Percentiles rank a stretch among this genome's conserved stretches.
These are phyloP conservation scores for Taxidea taxus DNA, from an alignment of 2,113 vertebrate genomes.

Conservation along the genomic window DNA sequence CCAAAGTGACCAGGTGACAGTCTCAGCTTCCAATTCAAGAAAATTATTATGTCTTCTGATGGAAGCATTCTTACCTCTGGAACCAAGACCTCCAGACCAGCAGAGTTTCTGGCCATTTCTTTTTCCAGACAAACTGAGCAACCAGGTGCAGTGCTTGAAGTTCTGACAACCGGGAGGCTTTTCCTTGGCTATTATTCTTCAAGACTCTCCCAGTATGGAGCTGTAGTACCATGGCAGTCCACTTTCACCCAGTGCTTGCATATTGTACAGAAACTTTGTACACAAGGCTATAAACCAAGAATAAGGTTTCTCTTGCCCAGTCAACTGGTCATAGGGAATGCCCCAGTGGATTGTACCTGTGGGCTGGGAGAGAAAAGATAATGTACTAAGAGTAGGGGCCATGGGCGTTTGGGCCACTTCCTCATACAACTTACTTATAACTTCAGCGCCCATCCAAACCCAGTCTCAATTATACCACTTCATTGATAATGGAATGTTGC, in stretches of 20 bases:
- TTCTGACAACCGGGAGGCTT: background rate
- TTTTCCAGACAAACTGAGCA: background rate
- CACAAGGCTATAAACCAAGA: background rate
- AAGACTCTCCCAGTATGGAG: background rate
- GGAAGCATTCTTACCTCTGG: background rate
- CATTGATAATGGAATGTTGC: background rate
- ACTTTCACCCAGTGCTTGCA: background rate
- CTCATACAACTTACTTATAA: background rate
- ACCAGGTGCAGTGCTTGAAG: background rate
- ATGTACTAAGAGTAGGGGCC: background rate
- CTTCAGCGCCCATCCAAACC: background rate
- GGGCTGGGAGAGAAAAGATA: background rate
- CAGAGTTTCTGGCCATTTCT: background rate
- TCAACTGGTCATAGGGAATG: background rate
- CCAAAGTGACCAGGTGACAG: background rate
- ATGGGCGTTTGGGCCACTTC: background rate
- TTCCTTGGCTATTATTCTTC: background rate
- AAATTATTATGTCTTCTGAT: background rate
- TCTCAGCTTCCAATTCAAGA: background rate
- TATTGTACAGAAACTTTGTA: background rate
- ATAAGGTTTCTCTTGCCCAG: background rate
- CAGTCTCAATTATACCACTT: background rate
- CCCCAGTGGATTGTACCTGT: background rate
- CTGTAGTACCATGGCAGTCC: background rate
- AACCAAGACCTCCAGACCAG: background rate